phyloP scores from a whole-genome alignment of 2,797 vertebrate genomes.

The Sebastes variabilis region DNA sequence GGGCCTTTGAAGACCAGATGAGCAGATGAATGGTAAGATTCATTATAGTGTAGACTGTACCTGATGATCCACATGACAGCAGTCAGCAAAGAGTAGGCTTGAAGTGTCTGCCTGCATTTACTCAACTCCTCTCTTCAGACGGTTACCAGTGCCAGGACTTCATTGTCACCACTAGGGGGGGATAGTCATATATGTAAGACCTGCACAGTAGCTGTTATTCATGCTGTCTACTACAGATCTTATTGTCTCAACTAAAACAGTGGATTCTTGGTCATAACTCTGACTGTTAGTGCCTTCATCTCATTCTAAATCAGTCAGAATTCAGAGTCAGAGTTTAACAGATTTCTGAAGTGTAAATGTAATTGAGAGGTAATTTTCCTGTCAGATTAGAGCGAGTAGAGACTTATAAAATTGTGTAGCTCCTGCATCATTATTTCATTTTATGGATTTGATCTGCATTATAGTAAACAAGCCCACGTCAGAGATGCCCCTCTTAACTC shows the following conservation, averaged over 20 bases:
- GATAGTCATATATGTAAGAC: background rate
- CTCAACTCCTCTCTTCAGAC: background rate
- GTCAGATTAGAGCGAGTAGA: background rate
- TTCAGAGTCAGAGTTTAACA: background rate
- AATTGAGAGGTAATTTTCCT: background rate
- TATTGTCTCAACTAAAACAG: background rate
- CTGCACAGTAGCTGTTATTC: background rate
- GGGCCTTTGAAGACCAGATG: background rate
- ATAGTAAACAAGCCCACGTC: background rate
- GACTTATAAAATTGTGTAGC: background rate
- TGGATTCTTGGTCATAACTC: background rate
- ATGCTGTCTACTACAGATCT: background rate
- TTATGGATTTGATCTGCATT: background rate
- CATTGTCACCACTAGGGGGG: constrained; percentile 55
- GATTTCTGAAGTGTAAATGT: background rate
- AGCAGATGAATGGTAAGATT: background rate
- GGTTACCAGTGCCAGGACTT: background rate
- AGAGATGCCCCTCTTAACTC: background rate
- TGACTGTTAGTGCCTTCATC: background rate
- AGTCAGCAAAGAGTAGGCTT: background rate
- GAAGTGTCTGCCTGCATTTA: background rate
- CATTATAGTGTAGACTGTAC: background rate
- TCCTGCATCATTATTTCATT: background rate
- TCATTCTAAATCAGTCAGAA: background rate
- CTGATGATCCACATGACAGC: background rate